Evolutionary conservation across 1,140 invertebrate species (phyloP).

Genomic region (Pseudomyrmex pallidus): DNA sequence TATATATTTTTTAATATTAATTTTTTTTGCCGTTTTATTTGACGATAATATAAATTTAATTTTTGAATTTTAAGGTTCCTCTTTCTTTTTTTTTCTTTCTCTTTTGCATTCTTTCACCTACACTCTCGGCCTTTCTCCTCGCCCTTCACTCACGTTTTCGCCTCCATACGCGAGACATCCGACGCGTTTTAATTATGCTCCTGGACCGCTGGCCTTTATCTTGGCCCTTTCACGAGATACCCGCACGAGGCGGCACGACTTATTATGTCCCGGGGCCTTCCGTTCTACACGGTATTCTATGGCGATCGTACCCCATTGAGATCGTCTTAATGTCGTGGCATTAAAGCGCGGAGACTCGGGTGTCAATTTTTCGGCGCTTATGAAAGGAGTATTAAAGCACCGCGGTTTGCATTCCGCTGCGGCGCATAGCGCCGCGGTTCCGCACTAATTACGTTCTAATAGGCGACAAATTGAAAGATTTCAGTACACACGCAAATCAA

Average conservation of each 20-base stretch:
- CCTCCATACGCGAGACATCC: constrained; percentile 71
- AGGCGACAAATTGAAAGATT: constrained; percentile 31
- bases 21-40: background rate
- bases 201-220: constrained; percentile 76
- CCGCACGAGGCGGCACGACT: constrained; percentile 73
- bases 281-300: constrained; percentile 59
- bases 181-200: constrained; percentile 82
- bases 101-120: constrained; percentile 47
- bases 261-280: constrained; percentile 69
- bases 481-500: background rate
- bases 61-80: constrained; percentile 17
- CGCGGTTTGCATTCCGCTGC: constrained; percentile 17
- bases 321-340: constrained; percentile 63
- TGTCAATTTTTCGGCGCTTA: constrained; percentile 70
- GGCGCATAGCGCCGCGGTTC: background rate
- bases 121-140: constrained; percentile 30
- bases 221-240: constrained; percentile 72
- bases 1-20: constrained; percentile 36
- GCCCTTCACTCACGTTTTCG: constrained; percentile 56
- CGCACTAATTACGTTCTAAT: constrained; percentile 25
- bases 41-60: background rate
- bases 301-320: constrained; percentile 61
- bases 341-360: constrained; percentile 65
- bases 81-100: background rate
- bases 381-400: constrained; percentile 36